Base-by-base conservation (phyloP, 2,888 invertebrate species). In the Drosophila robusta region DNA sequence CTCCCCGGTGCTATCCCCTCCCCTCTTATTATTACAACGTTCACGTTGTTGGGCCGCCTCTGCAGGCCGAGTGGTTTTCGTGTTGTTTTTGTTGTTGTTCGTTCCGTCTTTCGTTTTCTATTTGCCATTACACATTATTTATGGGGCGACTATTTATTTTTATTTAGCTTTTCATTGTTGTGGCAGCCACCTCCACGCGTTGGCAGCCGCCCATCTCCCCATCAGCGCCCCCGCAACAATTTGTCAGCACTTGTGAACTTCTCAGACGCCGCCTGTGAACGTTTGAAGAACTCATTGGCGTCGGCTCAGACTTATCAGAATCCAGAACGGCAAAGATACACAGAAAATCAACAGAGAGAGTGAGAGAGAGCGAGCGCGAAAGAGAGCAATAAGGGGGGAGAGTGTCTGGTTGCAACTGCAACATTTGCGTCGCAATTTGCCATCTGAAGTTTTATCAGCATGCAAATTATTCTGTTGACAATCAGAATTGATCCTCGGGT, bases 81-180 rank as follows among this genome's bases (percentile, higher is more conserved):
- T 65, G 56, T 18, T 61, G 45, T 50, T 49, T 46, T 52, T 49
- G 22, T 49, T 42, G 14, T 47, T 29, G 47, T 68, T 41, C 29
- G 22, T 8, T 11, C 11, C 32, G 32, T 52, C 29, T 61, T 47
- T 46, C 62, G 63, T 68, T 80, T 83, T 62, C 68, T 70, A 75
- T 67, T 71, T 70, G 74, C 65, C 69, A 74, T 77, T 78, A 73
- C 74, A 73, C 70, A 74, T 79, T 82, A 77, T 78, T 77, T 77
- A 77, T 77, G 75, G 73, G 68, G 68, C 69, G 69, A 77, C 67
- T 70, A 80, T 82, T 76, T 82, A 82, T 72, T 75, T 71, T 75
- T 79, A 75, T 79, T 78, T 75, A 62, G 63, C 57, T 72, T 75
- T 75, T 69, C 75, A 78, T 78, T 77, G 79, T 78, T 78, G 78